Evolutionary conservation across 2,797 vertebrate genomes (phyloP).

Genomic region (Craterocephalus amniculus): DNA sequence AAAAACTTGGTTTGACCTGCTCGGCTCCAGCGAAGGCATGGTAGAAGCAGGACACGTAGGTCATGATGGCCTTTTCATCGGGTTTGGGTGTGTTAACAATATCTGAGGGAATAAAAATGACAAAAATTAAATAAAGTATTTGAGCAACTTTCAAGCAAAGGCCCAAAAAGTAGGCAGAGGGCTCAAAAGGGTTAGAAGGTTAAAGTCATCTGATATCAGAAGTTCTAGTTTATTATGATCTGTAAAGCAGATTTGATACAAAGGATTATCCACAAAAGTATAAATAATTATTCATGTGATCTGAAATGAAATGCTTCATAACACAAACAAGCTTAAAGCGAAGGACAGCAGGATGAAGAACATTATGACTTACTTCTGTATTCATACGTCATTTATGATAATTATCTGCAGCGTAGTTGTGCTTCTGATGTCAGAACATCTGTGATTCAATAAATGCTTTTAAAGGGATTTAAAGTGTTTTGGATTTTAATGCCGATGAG

Average conservation of each 20-base stretch:
- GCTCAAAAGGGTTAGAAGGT: background rate
- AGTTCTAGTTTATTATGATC: background rate
- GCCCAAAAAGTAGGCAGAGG: background rate
- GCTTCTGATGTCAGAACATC: slow-evolving; percentile 3
- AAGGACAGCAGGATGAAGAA: background rate
- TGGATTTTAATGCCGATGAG: background rate
- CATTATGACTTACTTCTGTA: background rate
- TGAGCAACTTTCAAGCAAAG: too few species aligned
- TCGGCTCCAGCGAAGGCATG: slow-evolving; percentile 93
- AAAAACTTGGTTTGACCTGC: slow-evolving; percentile 79
- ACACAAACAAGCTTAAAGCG: background rate
- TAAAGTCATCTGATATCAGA: background rate
- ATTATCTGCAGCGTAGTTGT: background rate
- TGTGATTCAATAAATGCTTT: slow-evolving; percentile 14
- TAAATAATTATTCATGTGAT: background rate
- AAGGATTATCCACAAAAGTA: background rate
- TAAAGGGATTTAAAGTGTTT: slow-evolving; percentile 29
- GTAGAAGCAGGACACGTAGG: slow-evolving; percentile 95
- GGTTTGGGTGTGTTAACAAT: slow-evolving; percentile 94
- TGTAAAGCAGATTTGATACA: background rate
- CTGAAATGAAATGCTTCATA: background rate
- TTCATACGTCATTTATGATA: background rate
- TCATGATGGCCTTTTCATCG: slow-evolving; percentile 95
- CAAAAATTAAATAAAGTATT: background rate
- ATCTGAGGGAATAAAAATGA: slow-evolving; percentile 72